Evolutionary conservation across 2,888 invertebrate species (phyloP).

Genomic region (Ochlodes sylvanus): DNA sequence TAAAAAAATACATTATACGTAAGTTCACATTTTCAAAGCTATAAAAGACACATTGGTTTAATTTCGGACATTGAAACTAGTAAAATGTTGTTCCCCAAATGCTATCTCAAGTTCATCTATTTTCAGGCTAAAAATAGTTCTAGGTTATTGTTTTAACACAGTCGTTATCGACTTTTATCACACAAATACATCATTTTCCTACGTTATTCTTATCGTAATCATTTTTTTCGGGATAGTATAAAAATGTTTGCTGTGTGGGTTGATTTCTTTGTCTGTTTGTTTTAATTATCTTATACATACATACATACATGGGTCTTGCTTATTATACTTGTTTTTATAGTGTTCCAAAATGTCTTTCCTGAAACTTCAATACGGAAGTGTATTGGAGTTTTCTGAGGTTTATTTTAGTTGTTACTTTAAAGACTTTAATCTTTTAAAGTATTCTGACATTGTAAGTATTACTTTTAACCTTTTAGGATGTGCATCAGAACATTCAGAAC

Average conservation of each 20-base stretch:
- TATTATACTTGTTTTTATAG: not conserved
- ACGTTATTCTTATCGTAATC: not conserved
- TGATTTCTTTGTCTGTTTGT: not conserved
- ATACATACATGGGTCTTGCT: not conserved
- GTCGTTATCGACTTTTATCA: not conserved
- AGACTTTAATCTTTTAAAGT: not conserved
- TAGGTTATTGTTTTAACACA: too few relatives aligned
- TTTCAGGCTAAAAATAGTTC: not conserved
- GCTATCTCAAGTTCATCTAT: conserved; percentile 8
- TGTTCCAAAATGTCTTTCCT: not conserved
- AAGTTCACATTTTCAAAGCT: too few relatives aligned
- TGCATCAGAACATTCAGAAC: conserved; percentile 8
- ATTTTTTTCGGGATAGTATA: not conserved
- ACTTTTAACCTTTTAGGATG: not conserved
- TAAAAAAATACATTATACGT: too few relatives aligned
- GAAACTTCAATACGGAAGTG: not conserved
- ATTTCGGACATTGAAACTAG: too few relatives aligned
- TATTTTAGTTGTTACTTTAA: not conserved
- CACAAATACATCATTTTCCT: conserved; percentile 9
- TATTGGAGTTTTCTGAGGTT: not conserved
- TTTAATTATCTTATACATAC: not conserved
- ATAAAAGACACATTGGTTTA: too few relatives aligned
- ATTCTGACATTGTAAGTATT: not conserved
- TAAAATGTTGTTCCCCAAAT: not conserved
- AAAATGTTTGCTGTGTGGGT: not conserved